Evolutionary conservation across 2,888 invertebrate genomes (phyloP).

Genomic region (Clunio marinus): DNA sequence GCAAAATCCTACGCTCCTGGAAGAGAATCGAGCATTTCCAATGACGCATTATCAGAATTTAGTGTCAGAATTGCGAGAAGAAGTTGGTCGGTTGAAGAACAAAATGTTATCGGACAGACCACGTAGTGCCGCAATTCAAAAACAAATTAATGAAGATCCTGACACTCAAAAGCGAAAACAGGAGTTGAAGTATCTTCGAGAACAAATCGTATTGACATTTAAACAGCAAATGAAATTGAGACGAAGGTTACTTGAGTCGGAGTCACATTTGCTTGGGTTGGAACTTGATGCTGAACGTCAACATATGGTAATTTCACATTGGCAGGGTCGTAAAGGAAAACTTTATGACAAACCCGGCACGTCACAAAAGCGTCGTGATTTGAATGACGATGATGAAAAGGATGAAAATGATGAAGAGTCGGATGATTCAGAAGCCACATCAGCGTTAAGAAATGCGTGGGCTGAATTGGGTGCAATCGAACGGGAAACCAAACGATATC

Average conservation of each 20-base stretch:
- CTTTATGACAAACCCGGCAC: conserved; percentile 47
- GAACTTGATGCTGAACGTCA: conserved; percentile 86
- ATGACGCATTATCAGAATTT: conserved; percentile 51
- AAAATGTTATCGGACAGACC: conserved; percentile 72
- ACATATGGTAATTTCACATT: conserved; percentile 79
- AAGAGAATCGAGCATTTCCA: conserved; percentile 50
- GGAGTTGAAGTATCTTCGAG: conserved; percentile 65
- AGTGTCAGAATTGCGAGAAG: conserved; percentile 62
- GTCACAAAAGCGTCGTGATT: background rate
- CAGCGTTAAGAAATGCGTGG: conserved; percentile 73
- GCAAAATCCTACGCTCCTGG: conserved; percentile 51
- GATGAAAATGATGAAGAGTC: conserved; percentile 11
- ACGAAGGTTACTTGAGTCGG: conserved; percentile 81
- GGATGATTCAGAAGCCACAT: conserved; percentile 49
- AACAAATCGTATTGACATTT: conserved; percentile 83
- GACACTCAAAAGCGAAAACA: conserved; percentile 50
- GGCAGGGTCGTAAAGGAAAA: conserved; percentile 79
- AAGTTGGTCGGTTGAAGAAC: conserved; percentile 72
- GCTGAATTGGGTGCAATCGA: conserved; percentile 77
- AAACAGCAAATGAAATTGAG: conserved; percentile 90
- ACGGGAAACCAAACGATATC: conserved; percentile 77
- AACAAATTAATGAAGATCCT: conserved; percentile 47
- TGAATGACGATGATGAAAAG: conserved; percentile 33
- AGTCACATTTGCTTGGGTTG: conserved; percentile 80
- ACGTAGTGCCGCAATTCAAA: conserved; percentile 50